A percentile compares a stretch with the other conserved stretches of the same genome.
phyloP scores from a whole-genome alignment of 2,888 invertebrate genomes.

The Syritta pipiens region DNA sequence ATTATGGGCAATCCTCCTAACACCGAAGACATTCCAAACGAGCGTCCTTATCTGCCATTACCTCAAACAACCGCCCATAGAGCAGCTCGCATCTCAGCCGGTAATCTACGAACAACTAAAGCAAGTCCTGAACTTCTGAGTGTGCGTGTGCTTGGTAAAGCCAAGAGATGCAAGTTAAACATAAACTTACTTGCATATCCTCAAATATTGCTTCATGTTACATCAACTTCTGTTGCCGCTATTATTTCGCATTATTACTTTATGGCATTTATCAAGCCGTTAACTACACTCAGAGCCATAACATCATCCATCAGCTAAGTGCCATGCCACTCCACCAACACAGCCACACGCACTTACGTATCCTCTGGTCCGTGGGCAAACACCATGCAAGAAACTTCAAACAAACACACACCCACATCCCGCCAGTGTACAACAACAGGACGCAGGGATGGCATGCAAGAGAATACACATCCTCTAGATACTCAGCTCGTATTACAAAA shows the following conservation, averaged over 20 bases:
- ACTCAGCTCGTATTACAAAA: conserved; percentile 51
- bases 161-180: conserved; percentile 13
- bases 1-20: background rate
- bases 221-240: conserved; percentile 51
- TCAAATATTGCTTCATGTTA: conserved; percentile 33
- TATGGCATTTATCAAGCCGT: conserved; percentile 59
- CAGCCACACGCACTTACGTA: background rate
- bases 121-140: too few relatives aligned
- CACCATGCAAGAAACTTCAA: conserved; percentile 37
- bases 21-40: background rate
- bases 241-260: conserved; percentile 66
- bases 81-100: too few relatives aligned
- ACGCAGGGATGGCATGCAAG: background rate
- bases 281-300: conserved; percentile 62
- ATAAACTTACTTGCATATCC: background rate
- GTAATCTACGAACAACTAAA: too few relatives aligned
- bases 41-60: too few relatives aligned
- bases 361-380: conserved; percentile 2
- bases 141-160: too few relatives aligned
- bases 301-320: conserved; percentile 68
- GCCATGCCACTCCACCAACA: conserved; percentile 30
- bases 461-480: conserved; percentile 25
- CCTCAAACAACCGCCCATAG: too few relatives aligned
- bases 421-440: conserved; percentile 11
- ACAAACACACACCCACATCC: background rate